Conservation (phyloP, 2,797 vertebrate genomes). For the Phrynocephalus guinanensis region DNA sequence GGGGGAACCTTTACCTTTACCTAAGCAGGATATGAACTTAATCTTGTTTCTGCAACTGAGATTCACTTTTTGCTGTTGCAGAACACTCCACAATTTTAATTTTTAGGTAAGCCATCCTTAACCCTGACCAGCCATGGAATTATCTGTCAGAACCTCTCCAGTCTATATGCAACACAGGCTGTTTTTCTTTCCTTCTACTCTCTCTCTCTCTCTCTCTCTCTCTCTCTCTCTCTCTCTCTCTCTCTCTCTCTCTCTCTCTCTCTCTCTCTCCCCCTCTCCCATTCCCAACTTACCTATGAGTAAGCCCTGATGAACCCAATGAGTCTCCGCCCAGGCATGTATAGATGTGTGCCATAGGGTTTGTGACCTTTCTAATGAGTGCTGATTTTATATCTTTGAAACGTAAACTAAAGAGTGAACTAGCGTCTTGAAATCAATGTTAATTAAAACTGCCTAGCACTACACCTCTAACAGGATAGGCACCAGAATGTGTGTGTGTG, state of each 20-base stretch:
- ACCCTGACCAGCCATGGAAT: neutral
- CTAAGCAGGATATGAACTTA: neutral
- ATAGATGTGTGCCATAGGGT: neutral
- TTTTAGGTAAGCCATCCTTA: neutral
- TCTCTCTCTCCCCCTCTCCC: neutral
- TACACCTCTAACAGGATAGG: neutral
- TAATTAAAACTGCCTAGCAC: constrained; percentile 25
- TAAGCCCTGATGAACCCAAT: neutral
- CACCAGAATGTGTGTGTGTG: neutral
- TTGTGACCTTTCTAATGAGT: neutral
- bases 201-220: neutral
- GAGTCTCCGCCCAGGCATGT: neutral
- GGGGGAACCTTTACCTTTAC: too few relatives aligned
- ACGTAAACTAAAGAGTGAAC: constrained; percentile 15
- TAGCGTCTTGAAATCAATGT: constrained; percentile 13
- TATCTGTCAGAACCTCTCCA: neutral
- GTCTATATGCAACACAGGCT: accelerated
- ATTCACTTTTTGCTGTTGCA: neutral
- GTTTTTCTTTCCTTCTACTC: neutral
- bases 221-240: neutral
- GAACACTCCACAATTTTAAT: neutral
- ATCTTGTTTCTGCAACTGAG: neutral
- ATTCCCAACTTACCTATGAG: neutral
- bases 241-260: neutral
- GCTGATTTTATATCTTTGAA: constrained; percentile 30